These are phyloP conservation scores for Nephrotoma appendiculata DNA, from an alignment of 2,888 invertebrate species.

Conservation along the genomic window DNA sequence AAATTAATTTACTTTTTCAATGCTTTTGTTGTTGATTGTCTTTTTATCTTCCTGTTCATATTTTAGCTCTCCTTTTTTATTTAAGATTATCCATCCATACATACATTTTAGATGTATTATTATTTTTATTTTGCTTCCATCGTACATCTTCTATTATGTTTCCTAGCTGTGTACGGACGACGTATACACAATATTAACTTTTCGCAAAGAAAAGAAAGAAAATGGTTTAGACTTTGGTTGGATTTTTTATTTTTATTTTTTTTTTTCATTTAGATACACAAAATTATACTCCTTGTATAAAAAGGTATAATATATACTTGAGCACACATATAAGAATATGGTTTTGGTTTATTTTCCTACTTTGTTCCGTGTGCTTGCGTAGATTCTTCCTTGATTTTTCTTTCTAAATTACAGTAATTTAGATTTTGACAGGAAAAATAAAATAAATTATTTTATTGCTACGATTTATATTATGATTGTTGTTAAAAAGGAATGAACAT, in stretches of 20 bases:
- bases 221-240: neutral
- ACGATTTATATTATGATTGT: neutral
- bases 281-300: neutral
- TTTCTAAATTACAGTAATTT: neutral
- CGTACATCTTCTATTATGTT: neutral
- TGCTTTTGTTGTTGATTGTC: neutral
- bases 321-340: neutral
- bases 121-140: neutral
- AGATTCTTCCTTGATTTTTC: neutral
- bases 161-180: neutral
- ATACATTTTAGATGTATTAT: neutral
- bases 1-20: neutral
- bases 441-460: neutral
- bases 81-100: neutral
- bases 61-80: neutral
- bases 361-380: neutral
- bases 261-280: neutral
- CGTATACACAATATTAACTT: neutral
- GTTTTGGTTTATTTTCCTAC: neutral
- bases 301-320: neutral
- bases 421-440: neutral
- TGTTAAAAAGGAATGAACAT: neutral
- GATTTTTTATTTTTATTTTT: too few species aligned
- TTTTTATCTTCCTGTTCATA: neutral
- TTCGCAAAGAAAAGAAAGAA: neutral